Conservation (phyloP, 2,113 vertebrate genomes). For the Chiloscyllium plagiosum region DNA sequence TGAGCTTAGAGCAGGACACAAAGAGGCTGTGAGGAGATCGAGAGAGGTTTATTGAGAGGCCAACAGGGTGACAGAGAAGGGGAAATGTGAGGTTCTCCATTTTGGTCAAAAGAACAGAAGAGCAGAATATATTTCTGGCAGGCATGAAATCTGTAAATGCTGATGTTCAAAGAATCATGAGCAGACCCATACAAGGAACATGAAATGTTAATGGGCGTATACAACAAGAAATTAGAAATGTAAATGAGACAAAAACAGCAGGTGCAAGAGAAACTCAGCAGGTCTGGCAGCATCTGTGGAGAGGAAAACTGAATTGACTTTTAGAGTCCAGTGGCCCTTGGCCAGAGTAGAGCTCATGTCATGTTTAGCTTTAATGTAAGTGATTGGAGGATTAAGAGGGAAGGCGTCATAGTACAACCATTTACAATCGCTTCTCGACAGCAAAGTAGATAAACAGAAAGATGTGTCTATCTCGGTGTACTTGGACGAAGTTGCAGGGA, state of each 20-base stretch:
- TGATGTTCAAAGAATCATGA: not conserved
- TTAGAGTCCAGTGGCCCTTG: no score
- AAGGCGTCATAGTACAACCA: no score
- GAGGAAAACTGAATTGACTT: no score
- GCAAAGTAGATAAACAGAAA: no score
- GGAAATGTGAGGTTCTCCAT: not conserved
- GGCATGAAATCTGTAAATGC: not conserved
- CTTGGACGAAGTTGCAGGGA: no score
- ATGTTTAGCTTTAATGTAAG: not conserved
- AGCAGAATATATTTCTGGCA: not conserved
- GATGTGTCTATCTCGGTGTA: no score
- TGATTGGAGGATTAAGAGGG: not conserved
- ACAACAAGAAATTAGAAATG: not conserved
- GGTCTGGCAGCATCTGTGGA: no score
- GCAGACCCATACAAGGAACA: not conserved
- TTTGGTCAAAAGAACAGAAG: not conserved
- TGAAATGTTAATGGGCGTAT: not conserved
- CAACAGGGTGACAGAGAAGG: not conserved
- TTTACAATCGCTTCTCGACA: no score
- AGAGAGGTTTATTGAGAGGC: not conserved
- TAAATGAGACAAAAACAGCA: no score
- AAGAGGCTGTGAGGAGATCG: not conserved
- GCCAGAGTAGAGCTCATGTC: not conserved
- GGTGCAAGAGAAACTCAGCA: no score
- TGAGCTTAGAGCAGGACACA: not conserved